phyloP scores from a whole-genome alignment of 2,797 vertebrate genomes.

The Syndactyla subalaris region DNA sequence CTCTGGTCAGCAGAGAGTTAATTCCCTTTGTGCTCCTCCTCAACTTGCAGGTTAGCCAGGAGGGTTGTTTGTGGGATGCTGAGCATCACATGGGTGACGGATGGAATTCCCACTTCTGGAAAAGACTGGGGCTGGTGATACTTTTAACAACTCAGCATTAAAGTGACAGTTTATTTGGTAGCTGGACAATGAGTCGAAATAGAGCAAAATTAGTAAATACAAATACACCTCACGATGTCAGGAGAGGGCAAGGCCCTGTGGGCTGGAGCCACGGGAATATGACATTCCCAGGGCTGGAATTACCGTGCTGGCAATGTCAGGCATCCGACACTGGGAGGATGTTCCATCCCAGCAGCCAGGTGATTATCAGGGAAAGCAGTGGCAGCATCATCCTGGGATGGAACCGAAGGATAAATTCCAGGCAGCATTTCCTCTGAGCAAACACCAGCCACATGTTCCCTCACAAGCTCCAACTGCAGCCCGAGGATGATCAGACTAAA shows the following conservation, averaged over 20 bases:
- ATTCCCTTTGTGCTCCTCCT: not conserved
- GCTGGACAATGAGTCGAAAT: not conserved
- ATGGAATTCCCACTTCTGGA: not conserved
- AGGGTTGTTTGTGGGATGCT: not conserved
- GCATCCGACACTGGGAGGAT: fast-evolving
- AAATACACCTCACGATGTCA: not conserved
- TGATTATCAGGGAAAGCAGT: not conserved
- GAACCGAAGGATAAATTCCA: not conserved
- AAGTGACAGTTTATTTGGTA: not conserved
- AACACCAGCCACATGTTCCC: slow-evolving; percentile 29
- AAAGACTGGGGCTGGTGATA: not conserved
- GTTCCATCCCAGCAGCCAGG: not conserved
- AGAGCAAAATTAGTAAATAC: not conserved
- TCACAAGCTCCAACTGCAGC: not conserved
- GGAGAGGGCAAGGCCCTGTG: not conserved
- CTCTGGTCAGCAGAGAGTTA: not conserved
- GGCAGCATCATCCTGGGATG: not conserved
- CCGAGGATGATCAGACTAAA: not conserved
- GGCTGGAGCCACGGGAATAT: fast-evolving
- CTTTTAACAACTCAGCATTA: not conserved
- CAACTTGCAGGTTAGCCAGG: not conserved
- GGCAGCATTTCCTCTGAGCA: slow-evolving; percentile 2
- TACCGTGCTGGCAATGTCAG: fast-evolving
- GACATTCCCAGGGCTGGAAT: not conserved
- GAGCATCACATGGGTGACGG: fast-evolving